Evolutionary conservation across 2,888 invertebrate species (phyloP), one percentile per base, ranked within the genome.

Genomic region (Lithophane socia): DNA sequence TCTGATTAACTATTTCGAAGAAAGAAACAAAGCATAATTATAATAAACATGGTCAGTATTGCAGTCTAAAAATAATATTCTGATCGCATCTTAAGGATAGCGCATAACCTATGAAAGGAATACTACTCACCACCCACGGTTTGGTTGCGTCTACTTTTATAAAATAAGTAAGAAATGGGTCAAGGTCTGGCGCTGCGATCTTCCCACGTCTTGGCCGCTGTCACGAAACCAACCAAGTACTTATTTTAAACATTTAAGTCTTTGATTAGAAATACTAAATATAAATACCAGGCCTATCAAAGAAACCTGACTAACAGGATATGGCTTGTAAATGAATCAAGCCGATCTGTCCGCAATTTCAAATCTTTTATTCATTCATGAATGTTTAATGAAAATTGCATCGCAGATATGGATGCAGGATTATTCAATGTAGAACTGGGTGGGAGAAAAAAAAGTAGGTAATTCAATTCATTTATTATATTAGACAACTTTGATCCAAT

Each of bases 301-400:
- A 83, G 54, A 63, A 75, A 79, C 82, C 66, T 54, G 83, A 56
- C 56, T 74, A 82, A 65, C 82, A 73, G 75, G 79, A 79, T 83
- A 65, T 29, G 5, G 8, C 61, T 72, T 60, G 72, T 75, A 79
- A 75, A 83, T 79, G 65, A 79, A 79, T 79, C 68, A 56, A 82
- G 47, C 44, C 12, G 61, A 79, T 83, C 72, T 73, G 75, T 75
- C 70, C 69, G 75, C 42, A 56, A 79, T 83, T 73, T 70, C 63
- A 66, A 79, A 83, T 83, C 58, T 83, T 83, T 83, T 83, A 83
- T 83, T 79, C 83, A 83, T 83, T 68, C 58, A 73, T 75, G 82
- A 83, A 82, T 83, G 61, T 29, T 58, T 83, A 83, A 83, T 83
- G 72, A 83, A 83, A 72, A 72, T 79, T 72, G 74, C 75, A 70